Conservation (phyloP, 2,888 invertebrate species). For the Leistus spinibarbis region DNA sequence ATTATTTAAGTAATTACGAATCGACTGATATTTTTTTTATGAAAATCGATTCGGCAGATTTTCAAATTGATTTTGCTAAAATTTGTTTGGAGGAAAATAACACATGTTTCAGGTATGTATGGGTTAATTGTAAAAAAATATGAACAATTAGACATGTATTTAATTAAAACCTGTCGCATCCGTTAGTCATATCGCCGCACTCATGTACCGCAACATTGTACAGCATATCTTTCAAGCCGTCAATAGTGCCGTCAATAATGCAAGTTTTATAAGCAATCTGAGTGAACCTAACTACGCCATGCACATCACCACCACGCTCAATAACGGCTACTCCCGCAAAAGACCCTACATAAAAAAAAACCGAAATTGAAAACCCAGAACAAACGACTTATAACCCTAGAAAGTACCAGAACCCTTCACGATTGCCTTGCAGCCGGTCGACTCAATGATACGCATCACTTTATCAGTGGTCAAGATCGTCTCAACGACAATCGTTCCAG, state of each 20-base stretch:
- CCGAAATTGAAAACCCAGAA: neutral
- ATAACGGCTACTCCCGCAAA: conserved; percentile 78
- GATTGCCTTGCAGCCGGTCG: conserved; percentile 74
- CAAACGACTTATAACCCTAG: neutral
- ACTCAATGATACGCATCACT: conserved; percentile 59
- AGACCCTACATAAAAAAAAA: conserved; percentile 33
- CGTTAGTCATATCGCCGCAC: conserved; percentile 74
- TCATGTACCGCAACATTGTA: conserved; percentile 71
- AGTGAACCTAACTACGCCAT: conserved; percentile 80
- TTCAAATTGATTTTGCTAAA: no score
- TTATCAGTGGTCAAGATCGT: conserved; percentile 67
- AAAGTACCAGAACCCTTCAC: conserved; percentile 73
- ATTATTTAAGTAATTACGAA: no score
- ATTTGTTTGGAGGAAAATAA: no score
- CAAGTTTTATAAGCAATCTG: conserved; percentile 65
- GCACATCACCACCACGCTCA: conserved; percentile 56
- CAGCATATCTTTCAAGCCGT: conserved; percentile 70
- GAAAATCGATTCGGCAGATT: no score
- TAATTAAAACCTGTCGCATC: conserved; percentile 60
- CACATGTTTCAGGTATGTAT: no score
- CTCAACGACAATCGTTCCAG: conserved; percentile 73
- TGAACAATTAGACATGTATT: neutral
- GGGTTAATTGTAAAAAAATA: no score
- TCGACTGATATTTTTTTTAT: no score
- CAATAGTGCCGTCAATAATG: conserved; percentile 83